Percentiles rank a stretch among this genome's conserved stretches.
Conservation (phyloP, 2,888 invertebrate species). For the Cynaeus angustus region DNA sequence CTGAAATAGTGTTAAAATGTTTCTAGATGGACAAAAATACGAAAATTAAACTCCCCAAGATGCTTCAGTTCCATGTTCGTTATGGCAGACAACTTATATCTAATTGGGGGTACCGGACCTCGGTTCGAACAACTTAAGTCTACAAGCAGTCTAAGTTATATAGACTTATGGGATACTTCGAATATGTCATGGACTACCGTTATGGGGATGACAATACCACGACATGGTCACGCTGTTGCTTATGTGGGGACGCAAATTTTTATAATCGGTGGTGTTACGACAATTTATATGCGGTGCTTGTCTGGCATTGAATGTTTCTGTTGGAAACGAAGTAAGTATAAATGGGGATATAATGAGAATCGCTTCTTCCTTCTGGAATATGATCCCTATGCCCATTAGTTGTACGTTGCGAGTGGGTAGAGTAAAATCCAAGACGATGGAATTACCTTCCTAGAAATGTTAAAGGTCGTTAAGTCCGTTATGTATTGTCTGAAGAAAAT, state of each 20-base stretch:
- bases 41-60: slow-evolving; percentile 74
- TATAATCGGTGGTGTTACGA: slow-evolving; percentile 80
- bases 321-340: slow-evolving; percentile 72
- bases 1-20: background rate
- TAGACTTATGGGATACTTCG: slow-evolving; percentile 78
- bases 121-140: slow-evolving; percentile 53
- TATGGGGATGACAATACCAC: slow-evolving; percentile 77
- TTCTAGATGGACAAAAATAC: slow-evolving; percentile 76
- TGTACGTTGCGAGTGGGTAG: too few relatives aligned
- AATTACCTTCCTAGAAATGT: too few relatives aligned
- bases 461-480: too few relatives aligned
- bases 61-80: slow-evolving; percentile 74
- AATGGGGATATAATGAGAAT: background rate
- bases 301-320: slow-evolving; percentile 81
- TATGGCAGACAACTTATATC: slow-evolving; percentile 77
- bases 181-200: slow-evolving; percentile 75
- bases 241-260: slow-evolving; percentile 79
- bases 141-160: slow-evolving; percentile 75
- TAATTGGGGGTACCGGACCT: slow-evolving; percentile 80
- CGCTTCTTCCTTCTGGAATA: background rate
- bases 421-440: too few relatives aligned
- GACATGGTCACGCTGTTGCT: slow-evolving; percentile 79
- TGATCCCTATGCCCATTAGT: too few relatives aligned
- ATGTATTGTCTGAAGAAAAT: too few relatives aligned
- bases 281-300: slow-evolving; percentile 78